Base-by-base conservation (phyloP, 1,140 invertebrate species). In the Pseudobourletiella spinata region DNA sequence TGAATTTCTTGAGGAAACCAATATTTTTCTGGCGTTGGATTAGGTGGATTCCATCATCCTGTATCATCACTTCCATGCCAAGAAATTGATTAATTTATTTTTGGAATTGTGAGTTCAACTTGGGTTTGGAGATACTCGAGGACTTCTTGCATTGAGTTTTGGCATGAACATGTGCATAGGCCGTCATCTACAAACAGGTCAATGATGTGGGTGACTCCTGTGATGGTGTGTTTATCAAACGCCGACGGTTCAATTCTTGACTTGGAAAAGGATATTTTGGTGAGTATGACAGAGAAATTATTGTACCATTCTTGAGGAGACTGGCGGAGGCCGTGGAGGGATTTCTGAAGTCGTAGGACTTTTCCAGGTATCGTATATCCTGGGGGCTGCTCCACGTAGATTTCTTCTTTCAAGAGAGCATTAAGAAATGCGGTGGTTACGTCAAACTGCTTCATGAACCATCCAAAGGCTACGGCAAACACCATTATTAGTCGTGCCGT, bases 381-480 rank as follows among this genome's bases (percentile, higher is more conserved):
- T 22, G 26, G 1, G 3, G 63, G 63, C 16, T 54, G 44, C n/a
- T 56, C 1, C 71, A 72, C 72, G 59, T 70, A 75, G n/a, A 76
- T 66, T 56, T 62, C 67, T 68, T 75, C 72, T 24, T 71, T 54
- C n/a, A 71, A 25, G 16, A 57, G 24, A n/a, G 61, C 67, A 54
- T 71, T 50, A 1, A 71, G 29, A 55, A 70, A 71, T 15, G 71
- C 71, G 1, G 67, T 76, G 73, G 16, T 76, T 18, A 71, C 73
- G 76, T 71, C 71, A 30, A 64, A 56, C n/a, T 46, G 52, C 22
- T 32, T 29, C 3, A 68, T 63, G 18, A 56, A 11, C 30, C 64
- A 59, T 29, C 64, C 57, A 30, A 60, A 24, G 15, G 20, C 42
- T 2, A 66, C 68, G 20, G 71, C 68, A 16, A 70, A 1, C 14